These are phyloP conservation scores for Apeira syringaria DNA, from an alignment of 2,888 invertebrate species.

Conservation along the genomic window DNA sequence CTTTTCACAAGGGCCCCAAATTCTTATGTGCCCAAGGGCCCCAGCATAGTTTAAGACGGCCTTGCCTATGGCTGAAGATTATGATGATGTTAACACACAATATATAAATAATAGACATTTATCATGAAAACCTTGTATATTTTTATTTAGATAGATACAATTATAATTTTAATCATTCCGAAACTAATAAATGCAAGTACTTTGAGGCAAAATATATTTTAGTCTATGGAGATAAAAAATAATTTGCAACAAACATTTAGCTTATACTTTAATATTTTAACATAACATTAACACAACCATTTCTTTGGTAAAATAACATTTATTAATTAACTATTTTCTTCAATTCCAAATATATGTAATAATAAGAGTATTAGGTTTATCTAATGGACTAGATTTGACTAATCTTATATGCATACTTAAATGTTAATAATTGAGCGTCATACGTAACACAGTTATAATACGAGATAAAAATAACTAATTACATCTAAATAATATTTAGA, in stretches of 20 bases:
- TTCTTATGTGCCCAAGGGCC: too few species aligned
- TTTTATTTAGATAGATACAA: slow-evolving; percentile 42
- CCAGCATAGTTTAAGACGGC: too few species aligned
- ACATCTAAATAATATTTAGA: slow-evolving; percentile 28
- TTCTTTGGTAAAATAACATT: slow-evolving; percentile 37
- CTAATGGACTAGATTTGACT: slow-evolving; percentile 61
- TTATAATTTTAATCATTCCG: slow-evolving; percentile 33
- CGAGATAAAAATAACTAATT: slow-evolving; percentile 34
- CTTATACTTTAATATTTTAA: slow-evolving; percentile 31
- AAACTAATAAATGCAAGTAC: slow-evolving; percentile 7
- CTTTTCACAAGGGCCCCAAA: too few species aligned
- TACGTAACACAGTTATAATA: slow-evolving; percentile 51
- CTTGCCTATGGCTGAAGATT: too few species aligned
- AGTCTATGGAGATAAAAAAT: slow-evolving; percentile 18
- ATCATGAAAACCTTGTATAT: slow-evolving; percentile 69
- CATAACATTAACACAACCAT: slow-evolving; percentile 54
- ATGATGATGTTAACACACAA: too few species aligned
- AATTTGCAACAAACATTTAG: slow-evolving; percentile 42
- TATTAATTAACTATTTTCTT: slow-evolving; percentile 34
- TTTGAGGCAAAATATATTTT: slow-evolving; percentile 24
- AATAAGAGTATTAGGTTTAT: slow-evolving; percentile 41
- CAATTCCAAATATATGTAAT: slow-evolving; percentile 41
- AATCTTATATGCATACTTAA: slow-evolving; percentile 40
- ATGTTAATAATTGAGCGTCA: slow-evolving; percentile 71
- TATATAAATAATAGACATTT: slow-evolving; percentile 26